Evolutionary conservation across 2,797 vertebrate genomes (phyloP), one percentile per base, ranked within the genome.

Genomic region (Melanotaenia nigrans): DNA sequence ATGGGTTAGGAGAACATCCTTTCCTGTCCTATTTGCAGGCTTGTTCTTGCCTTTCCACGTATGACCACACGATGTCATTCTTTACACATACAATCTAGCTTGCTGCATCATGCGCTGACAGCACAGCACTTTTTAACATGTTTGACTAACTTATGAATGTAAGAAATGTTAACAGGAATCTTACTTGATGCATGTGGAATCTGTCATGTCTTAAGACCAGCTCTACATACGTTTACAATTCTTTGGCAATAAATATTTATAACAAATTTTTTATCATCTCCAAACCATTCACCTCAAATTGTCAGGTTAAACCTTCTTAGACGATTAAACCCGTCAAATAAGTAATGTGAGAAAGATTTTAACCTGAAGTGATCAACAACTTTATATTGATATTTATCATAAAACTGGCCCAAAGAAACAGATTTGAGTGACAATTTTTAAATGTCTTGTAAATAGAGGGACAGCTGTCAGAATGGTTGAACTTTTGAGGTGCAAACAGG

Each of bases 61-160:
- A 13, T 55, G 76, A 36, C 90, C 91, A 90, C 88, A 86, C 0
- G 87, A 84, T 85, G 92, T 91, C 92, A 85, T 72, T 79, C 67
- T 89, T 85, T 63, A 45, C 65, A 47, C 85, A 81, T 62, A 55
- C 22, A 61, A 64, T 7, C 49, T 28, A 36, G 24, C n/a, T 22
- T 36, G 5, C 60, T 20, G 51, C 53, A 20, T 65, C 45, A 72
- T 65, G 62, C 22, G 32, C 45, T 55, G 57, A 64, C n/a, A 18
- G 36, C 58, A 25, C 59, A 38, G 65, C 33, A 64, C 60, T n/a
- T 28, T 28, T 45, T 56, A 59, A 61, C 0, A 0, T 57, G 25
- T 28, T 65, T 25, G n/a, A 40, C 45, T 64, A 71, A 36, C 22
- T 53, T 32, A 61, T 71, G 63, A 74, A 73, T 79, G 62, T 60